phyloP scores from a whole-genome alignment of 35 echinoderm and acorn worm genomes.

The Apostichopus parvimensis region DNA sequence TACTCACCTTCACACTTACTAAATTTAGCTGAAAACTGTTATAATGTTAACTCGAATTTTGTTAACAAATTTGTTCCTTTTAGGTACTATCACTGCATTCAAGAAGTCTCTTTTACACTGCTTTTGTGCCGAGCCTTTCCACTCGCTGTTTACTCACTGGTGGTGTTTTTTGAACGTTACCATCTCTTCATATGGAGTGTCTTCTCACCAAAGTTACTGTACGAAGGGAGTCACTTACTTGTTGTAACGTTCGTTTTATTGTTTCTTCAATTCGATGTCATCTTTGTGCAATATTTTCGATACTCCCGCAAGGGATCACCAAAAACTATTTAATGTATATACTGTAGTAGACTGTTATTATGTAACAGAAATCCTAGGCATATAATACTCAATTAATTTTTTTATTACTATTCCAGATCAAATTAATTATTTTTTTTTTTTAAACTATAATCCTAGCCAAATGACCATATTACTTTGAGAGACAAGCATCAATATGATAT shows the following conservation, averaged over 20 bases:
- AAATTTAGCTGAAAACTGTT: too few relatives aligned
- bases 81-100: slow-evolving; percentile 53
- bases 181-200: slow-evolving; percentile 97
- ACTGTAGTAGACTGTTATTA: too few relatives aligned
- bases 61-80: not conserved
- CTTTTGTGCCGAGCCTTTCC: slow-evolving; percentile 79
- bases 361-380: too few relatives aligned
- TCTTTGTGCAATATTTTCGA: slow-evolving; percentile 50
- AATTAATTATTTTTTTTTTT: too few relatives aligned
- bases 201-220: slow-evolving; percentile 88
- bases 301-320: slow-evolving; percentile 25
- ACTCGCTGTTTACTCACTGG: slow-evolving; percentile 79
- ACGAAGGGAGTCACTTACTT: slow-evolving; percentile 67
- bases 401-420: too few relatives aligned
- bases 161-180: slow-evolving; percentile 84
- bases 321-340: not conserved
- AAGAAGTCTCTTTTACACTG: slow-evolving; percentile 72
- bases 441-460: too few relatives aligned
- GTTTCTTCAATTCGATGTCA: slow-evolving; percentile 32
- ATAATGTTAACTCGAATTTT: too few relatives aligned
- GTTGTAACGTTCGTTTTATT: slow-evolving; percentile 22
- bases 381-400: too few relatives aligned
- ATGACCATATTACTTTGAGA: too few relatives aligned
- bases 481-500: too few relatives aligned
- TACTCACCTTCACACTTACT: not conserved